These are phyloP conservation scores for Atta colombica DNA, from an alignment of 1,140 invertebrate genomes.

Conservation along the genomic window DNA sequence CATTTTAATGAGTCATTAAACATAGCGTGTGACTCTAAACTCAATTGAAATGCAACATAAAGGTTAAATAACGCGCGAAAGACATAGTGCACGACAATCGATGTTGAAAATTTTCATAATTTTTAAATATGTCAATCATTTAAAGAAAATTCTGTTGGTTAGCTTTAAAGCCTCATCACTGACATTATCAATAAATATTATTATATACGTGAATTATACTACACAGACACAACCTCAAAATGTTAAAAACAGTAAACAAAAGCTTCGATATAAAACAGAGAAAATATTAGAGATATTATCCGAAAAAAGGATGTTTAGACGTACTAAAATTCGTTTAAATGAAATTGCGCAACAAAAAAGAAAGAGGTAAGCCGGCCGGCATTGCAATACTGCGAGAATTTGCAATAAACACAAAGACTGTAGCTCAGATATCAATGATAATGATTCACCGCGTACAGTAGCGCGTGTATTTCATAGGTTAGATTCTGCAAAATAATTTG, in stretches of 20 bases:
- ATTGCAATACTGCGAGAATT: neutral
- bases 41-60: neutral
- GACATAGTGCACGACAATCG: too few relatives aligned
- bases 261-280: neutral
- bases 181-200: neutral
- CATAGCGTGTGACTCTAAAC: neutral
- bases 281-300: neutral
- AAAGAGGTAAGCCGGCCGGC: neutral
- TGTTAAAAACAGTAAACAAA: slow-evolving; percentile 1
- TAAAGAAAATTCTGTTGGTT: neutral
- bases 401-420: neutral
- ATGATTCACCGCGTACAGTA: neutral
- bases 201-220: neutral
- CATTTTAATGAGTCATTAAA: neutral
- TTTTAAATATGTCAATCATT: neutral
- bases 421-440: neutral
- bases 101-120: neutral
- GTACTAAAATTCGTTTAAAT: too few relatives aligned
- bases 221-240: slow-evolving; percentile 35
- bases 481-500: neutral
- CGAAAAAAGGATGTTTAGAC: too few relatives aligned
- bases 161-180: neutral
- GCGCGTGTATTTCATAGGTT: slow-evolving; percentile 24
- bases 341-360: neutral
- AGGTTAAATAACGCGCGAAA: neutral